Conservation (phyloP, 2,113 vertebrate genomes). For the Notechis scutatus region DNA sequence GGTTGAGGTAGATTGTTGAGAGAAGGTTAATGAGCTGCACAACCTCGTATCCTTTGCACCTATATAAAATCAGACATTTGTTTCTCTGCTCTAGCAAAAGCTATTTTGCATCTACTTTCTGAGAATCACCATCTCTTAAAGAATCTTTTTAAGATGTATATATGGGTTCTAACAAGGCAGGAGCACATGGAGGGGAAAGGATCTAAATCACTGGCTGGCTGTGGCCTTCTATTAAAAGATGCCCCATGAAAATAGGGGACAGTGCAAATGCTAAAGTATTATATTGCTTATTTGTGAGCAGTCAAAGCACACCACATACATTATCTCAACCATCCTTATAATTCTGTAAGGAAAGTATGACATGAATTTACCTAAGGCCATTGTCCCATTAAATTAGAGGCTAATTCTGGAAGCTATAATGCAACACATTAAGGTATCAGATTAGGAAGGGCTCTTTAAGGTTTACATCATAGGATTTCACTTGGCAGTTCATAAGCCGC, state of each 20-base stretch:
- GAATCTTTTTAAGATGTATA: not conserved
- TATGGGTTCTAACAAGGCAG: not conserved
- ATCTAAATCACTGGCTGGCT: not conserved
- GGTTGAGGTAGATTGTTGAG: not conserved
- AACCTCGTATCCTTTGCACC: not conserved
- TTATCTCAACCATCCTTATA: not conserved
- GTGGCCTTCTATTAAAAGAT: not conserved
- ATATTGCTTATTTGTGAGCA: not conserved
- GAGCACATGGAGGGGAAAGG: not conserved
- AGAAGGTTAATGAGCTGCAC: not conserved
- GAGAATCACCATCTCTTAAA: not conserved
- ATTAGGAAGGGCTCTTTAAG: not conserved
- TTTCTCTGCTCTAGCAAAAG: not conserved
- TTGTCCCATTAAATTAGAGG: not conserved
- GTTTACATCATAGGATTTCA: not conserved
- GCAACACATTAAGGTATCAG: not conserved
- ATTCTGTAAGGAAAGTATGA: not conserved
- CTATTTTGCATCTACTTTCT: not conserved
- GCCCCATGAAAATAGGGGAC: not conserved
- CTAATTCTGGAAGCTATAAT: not conserved
- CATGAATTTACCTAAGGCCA: not conserved
- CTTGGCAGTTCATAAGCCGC: not conserved
- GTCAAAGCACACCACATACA: not conserved
- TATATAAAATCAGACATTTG: not conserved
- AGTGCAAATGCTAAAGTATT: not conserved